Base-by-base conservation (phyloP, 2,797 vertebrate species). In the Sebastes oblongus region DNA sequence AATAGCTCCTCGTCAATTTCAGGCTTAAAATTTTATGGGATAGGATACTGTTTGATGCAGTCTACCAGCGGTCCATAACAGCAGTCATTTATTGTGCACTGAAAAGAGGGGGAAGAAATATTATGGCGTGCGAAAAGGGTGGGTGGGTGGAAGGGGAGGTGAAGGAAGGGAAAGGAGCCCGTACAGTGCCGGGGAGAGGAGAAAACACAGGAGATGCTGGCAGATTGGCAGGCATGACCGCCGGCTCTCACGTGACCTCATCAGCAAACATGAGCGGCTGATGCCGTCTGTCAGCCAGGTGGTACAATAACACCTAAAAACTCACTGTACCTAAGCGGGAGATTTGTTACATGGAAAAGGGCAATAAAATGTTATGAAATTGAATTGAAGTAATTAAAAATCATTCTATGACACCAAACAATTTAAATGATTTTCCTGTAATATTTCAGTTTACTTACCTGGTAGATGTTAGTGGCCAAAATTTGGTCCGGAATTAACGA, bases 41-140 rank as follows among this genome's bases (percentile, higher is more conserved):
- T 97, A 99, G 97, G 98, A 99, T 99, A 99, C 98, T 99, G 98
- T 97, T 99, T 99, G 97, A 99, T 99, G 97, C 97, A 98, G 97
- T 99, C 98, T 94, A 99, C 98, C 97, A 99, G 96, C 85, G 98
- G 98, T 96, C 98, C 98, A 96, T 99, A 99, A 97, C 98, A 99
- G 94, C 97, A 99, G 97, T 99, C 98, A 87, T 99, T 99, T 96
- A 99, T 96, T 92, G 97, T 97, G 95, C 98, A 99, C 98, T 99
- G 97, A 92, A 96, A 95, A 95, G 91, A 92, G 86, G 78, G 85
- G 77, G 73, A 92, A 95, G 91, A 95, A 92, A 94, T 94, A 95
- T 95, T 93, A 95, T 91, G 84, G 80, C 59, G 27, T 70, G 79
- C 12, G 46, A 79, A 88, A 77, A 88, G 69, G 81, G 65, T 58